Evolutionary conservation across 2,888 invertebrate genomes (phyloP), one percentile per base, ranked within the genome.

Genomic region (Drosophila putrida): DNA sequence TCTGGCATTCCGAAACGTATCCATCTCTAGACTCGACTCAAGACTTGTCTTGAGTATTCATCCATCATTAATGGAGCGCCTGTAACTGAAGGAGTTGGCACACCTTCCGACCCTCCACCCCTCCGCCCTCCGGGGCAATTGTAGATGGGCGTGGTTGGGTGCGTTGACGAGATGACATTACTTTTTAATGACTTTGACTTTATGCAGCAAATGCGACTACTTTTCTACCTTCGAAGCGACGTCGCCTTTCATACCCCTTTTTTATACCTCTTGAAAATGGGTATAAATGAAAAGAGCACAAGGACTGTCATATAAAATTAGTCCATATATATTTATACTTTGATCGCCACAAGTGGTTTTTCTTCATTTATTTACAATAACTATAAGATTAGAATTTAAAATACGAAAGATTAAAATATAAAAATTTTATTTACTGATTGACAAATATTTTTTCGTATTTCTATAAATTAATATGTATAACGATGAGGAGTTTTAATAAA

Each of bases 161-260:
- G 73, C 74, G 79, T 78, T 88, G 89, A 89, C 85, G 88, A 68
- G 67, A 78, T 85, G 86, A 80, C 86, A 86, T 86, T 86, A 89
- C 89, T 80, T 80, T 86, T 86, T 89, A 89, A 86, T 86, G 86
- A 88, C 86, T 86, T 89, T 86, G 90, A 89, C 90, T 89, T 85
- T 85, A 78, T 89, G 88, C 78, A 78, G 86, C 82, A 81, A 89
- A 74, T 84, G 82, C 75, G 72, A 65, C 58, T 69, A 67, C 64
- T 60, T 62, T 25, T 79, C 80, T 77, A 84, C 81, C 66, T 68
- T 55, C 55, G 11, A 20, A 27, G 13, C 28, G 39, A n/a, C 43
- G 25, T 13, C 58, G 36, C 39, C 77, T 33, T 54, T n/a, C n/a
- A n/a, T n/a, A n/a, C n/a, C n/a, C n/a, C n/a, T n/a, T n/a, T 54